A percentile compares a stretch with the other conserved stretches of the same genome.
phyloP scores from a whole-genome alignment of 2,797 vertebrate species.

The Enoplosus armatus region DNA sequence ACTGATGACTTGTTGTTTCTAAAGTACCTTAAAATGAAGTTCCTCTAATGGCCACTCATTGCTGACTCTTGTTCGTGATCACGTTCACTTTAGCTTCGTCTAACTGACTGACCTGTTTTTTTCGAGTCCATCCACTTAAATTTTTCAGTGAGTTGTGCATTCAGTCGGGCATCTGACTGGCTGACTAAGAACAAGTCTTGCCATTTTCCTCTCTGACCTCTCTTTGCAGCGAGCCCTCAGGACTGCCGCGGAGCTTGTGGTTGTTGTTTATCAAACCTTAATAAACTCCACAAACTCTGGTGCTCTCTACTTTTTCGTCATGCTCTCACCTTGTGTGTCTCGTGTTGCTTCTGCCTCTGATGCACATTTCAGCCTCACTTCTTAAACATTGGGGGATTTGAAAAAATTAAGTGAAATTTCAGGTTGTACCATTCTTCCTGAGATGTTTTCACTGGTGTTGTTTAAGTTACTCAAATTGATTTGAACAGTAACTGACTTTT shows the following conservation, averaged over 20 bases:
- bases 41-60: background rate
- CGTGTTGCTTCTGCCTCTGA: background rate
- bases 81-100: background rate
- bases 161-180: background rate
- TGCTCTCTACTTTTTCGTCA: background rate
- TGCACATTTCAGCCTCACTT: background rate
- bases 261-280: slow-evolving; percentile 26
- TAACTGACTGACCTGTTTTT: background rate
- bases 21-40: background rate
- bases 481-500: background rate
- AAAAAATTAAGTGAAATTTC: background rate
- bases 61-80: background rate
- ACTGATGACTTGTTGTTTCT: background rate
- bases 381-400: background rate
- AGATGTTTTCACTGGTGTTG: background rate
- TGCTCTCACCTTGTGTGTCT: background rate
- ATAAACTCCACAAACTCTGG: slow-evolving; percentile 8
- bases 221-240: slow-evolving; percentile 1
- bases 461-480: background rate
- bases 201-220: slow-evolving; percentile 7
- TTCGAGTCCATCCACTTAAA: background rate
- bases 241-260: background rate
- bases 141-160: slow-evolving; percentile 3
- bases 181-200: background rate
- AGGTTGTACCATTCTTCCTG: background rate